Percentiles rank a stretch among this genome's conserved stretches.
phyloP scores from a whole-genome alignment of 2,888 invertebrate genomes.

The Hirudinaria manillensis region DNA sequence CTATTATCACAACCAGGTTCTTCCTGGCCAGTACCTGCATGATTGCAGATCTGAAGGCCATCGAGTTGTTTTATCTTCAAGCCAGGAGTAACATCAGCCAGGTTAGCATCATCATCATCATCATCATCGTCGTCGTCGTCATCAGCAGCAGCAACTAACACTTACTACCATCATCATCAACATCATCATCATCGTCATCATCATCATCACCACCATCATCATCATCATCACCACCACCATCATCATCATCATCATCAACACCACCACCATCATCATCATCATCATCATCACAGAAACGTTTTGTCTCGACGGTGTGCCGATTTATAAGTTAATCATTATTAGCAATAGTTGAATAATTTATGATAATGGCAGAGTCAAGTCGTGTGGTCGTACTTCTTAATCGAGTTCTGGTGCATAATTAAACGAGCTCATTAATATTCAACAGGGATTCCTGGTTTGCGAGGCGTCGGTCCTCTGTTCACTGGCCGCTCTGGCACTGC shows the following conservation, averaged over 20 bases:
- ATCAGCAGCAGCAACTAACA: too few relatives aligned
- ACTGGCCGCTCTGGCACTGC: too few relatives aligned
- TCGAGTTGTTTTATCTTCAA: conserved; percentile 4
- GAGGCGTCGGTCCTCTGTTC: too few relatives aligned
- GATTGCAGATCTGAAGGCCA: conserved; percentile 1
- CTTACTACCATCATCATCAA: too few relatives aligned
- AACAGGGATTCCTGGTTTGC: too few relatives aligned
- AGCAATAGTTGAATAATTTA: too few relatives aligned
- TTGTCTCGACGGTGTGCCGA: not conserved
- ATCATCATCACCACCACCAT: conserved; percentile 13
- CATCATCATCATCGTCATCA: not conserved
- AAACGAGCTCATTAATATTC: too few relatives aligned
- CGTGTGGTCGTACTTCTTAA: too few relatives aligned
- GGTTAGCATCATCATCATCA: conserved; percentile 2
- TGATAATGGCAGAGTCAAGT: too few relatives aligned
- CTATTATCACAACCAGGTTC: conserved; percentile 1
- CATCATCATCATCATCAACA: conserved; percentile 24
- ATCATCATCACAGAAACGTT: conserved; percentile 18
- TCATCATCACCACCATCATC: not conserved
- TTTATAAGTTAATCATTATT: too few relatives aligned
- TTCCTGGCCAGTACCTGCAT: not conserved
- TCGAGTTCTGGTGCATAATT: too few relatives aligned
- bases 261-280: conserved; percentile 29
- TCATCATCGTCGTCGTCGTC: not conserved
- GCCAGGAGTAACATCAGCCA: not conserved